phyloP scores from a whole-genome alignment of 2,797 vertebrate species.

The Bradypus variegatus region DNA sequence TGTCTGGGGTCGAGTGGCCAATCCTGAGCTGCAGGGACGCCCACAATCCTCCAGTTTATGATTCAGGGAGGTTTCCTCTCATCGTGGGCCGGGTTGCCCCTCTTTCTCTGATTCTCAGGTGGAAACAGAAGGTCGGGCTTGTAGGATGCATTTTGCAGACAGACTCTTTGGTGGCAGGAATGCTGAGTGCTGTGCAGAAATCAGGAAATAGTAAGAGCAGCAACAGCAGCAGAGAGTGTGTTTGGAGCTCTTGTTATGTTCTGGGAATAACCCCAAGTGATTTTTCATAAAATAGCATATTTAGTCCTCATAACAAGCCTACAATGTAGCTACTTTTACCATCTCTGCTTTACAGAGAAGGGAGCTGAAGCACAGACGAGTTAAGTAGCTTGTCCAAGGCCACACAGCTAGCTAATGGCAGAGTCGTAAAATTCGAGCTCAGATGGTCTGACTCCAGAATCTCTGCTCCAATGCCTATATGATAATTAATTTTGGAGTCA shows the following conservation, averaged over 20 bases:
- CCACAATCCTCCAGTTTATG: not conserved
- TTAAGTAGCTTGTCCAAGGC: not conserved
- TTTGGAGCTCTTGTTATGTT: rapidly evolving
- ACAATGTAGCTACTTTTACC: not conserved
- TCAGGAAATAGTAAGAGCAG: rapidly evolving
- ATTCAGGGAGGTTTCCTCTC: not conserved
- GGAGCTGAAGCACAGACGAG: not conserved
- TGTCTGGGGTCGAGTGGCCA: not conserved
- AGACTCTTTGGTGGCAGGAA: not conserved
- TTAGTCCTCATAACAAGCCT: not conserved
- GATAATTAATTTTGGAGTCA: too few species aligned
- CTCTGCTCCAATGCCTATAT: too few species aligned
- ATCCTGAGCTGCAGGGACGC: not conserved
- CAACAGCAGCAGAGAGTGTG: rapidly evolving
- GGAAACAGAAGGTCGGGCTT: not conserved
- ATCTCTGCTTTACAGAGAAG: not conserved
- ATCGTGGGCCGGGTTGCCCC: not conserved
- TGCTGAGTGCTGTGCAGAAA: rapidly evolving
- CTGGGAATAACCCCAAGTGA: not conserved
- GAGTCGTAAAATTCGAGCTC: not conserved
- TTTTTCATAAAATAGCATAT: not conserved
- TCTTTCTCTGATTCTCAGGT: not conserved
- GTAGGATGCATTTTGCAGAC: not conserved
- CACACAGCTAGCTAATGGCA: not conserved
- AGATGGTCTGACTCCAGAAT: rapidly evolving